Percentiles rank a stretch among this genome's conserved stretches.
Evolutionary conservation across 2,113 vertebrate genomes (phyloP).

Genomic region (Aldabrachelys gigantea): DNA sequence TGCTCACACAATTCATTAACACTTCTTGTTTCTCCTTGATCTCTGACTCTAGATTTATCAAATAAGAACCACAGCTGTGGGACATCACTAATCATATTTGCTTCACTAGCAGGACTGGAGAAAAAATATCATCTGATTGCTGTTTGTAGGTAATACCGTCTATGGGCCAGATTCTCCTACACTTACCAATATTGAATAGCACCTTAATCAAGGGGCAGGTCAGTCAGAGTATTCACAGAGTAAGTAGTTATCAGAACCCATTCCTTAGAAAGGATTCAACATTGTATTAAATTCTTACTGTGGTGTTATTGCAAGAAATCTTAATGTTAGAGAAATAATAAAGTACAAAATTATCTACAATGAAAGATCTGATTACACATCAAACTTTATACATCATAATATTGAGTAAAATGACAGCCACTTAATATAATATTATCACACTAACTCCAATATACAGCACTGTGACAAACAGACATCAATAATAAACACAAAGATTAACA

Average conservation of each 20-base stretch:
- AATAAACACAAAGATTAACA: neutral
- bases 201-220: no score
- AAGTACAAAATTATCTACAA: neutral
- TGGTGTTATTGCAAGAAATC: neutral
- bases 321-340: neutral
- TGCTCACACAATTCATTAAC: neutral
- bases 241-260: neutral
- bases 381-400: neutral
- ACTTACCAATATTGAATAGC: no score
- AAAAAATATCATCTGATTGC: no score
- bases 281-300: neutral
- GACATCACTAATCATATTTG: no score
- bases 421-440: neutral
- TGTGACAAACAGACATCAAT: neutral
- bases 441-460: fast-evolving
- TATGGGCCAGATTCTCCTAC: no score
- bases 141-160: no score
- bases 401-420: neutral
- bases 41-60: neutral
- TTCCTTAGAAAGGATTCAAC: neutral
- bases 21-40: neutral
- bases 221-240: no score
- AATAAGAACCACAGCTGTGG: no score
- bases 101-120: no score
- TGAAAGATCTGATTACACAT: neutral